Base-by-base conservation (phyloP, 2,113 vertebrate genomes). In the Notiomystis cincta region DNA sequence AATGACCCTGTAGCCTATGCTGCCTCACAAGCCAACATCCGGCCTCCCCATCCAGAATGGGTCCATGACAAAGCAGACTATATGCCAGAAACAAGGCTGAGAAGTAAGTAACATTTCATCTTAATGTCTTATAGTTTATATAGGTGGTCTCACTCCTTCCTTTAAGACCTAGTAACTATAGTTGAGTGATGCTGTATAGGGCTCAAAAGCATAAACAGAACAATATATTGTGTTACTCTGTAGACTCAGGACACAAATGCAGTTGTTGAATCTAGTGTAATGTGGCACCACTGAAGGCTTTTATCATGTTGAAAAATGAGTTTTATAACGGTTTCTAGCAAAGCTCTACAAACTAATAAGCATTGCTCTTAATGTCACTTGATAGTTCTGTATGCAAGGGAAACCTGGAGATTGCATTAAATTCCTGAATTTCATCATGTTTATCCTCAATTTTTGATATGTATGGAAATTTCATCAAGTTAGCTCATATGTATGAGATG, bases 1-100 rank as follows among this genome's bases (percentile, higher is more conserved):
- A 99, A 99, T 37, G 99, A 99, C 96, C 99, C 99, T 10, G 98
- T 99, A 90, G 99, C 99, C 2, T 99, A 99, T 1, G 99, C 99
- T 4, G 99, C 99, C 89, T 99, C 99, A 6, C 99, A 99, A 97
- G 99, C 99, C 97, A 99, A 99, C 98, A 99, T 99, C 97, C 98
- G 99, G 42, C 99, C 99, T 17, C 98, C 99, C 92, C 99, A 98
- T 53, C 99, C 99, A 0, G 99, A 99, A 95, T 99, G 99, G 99
- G 98, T 99, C 86, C 99, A 99, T 3, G 99, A 99, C 97, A 99
- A 98, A 95, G 98, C 99, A 17, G 99, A 99, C 97, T 98, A 99
- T 94, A 99, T 99, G 98, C 99, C 99, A 50, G 98, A 99, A 97
- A 99, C 98, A 86, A 98, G 98, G 94, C 98, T 99, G 97, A 98